Evolutionary conservation across 2,113 vertebrate genomes (phyloP), one percentile per base, ranked within the genome.

Genomic region (Sturnus vulgaris): DNA sequence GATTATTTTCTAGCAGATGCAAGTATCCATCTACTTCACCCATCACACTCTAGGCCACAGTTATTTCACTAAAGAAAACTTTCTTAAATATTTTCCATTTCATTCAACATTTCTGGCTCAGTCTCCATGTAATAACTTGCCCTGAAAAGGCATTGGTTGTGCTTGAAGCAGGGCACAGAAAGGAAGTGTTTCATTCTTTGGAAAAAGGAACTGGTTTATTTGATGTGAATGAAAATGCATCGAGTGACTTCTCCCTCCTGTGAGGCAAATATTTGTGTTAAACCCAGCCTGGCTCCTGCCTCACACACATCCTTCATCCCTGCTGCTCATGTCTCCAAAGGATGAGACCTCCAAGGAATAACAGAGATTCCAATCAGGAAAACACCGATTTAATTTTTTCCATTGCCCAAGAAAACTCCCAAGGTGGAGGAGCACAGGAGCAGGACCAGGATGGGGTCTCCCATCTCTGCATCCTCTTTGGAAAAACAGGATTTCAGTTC

Each of bases 11-110:
- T 47, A 92, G 61, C 35, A 86, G 68, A 78, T 78, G 30, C 72
- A 59, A 23, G 5, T 46, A 46, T 37, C 68, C 57, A 82, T 69
- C 78, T 68, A 15, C 50, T 83, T 73, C 11, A 86, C n/a, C 80
- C 91, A 68, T n/a, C n/a, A 52, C 25, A 5, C 20, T 78, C 60
- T 31, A 27, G 5, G 57, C 37, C 40, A 16, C 35, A 37, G 77
- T 81, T 64, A 46, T 76, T 92, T 68, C 11, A 70, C 56, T 56
- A 25, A 70, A 81, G 71, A 83, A 86, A 94, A 79, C 59, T 42
- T 92, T 46, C 61, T 65, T 7, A 80, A 84, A 82, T 92, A 76
- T 79, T 95, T 95, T 87, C 84, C 84, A 79, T 71, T 89, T 89
- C 61, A 61, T 84, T 87, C 84, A 82, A 25, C 31, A 24, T 52